A percentile compares a stretch with the other conserved stretches of the same genome.
phyloP scores from a whole-genome alignment of 1,140 invertebrate species.

The Atta colombica region DNA sequence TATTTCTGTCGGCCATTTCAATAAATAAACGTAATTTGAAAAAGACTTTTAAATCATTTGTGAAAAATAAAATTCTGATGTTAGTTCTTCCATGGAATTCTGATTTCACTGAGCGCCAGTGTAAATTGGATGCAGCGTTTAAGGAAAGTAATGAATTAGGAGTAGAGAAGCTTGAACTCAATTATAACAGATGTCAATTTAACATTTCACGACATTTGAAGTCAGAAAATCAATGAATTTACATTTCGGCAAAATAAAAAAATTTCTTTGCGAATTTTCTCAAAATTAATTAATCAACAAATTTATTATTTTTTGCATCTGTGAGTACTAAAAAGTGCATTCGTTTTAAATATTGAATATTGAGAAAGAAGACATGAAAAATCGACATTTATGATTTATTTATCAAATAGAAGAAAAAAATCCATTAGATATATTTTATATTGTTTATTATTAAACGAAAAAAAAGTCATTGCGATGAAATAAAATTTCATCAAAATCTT shows the following conservation, averaged over 20 bases:
- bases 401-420: neutral
- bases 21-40: neutral
- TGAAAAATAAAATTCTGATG: neutral
- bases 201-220: slow-evolving; percentile 13
- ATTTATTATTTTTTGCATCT: neutral
- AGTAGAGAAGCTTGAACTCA: slow-evolving; percentile 8
- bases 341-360: neutral
- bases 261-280: neutral
- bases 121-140: slow-evolving; percentile 40
- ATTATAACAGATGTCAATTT: slow-evolving; percentile 40
- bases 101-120: slow-evolving; percentile 8
- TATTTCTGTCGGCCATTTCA: neutral
- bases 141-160: slow-evolving; percentile 43
- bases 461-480: neutral
- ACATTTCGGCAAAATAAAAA: slow-evolving; percentile 5
- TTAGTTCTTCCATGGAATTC: slow-evolving; percentile 24
- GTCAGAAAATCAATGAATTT: slow-evolving; percentile 12
- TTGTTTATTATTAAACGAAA: no score
- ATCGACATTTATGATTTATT: neutral
- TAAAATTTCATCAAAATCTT: neutral
- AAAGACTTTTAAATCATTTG: neutral
- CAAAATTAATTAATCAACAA: neutral
- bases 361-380: neutral
- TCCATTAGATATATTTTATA: no score
- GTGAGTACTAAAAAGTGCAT: neutral